phyloP scores from a whole-genome alignment of 2,888 invertebrate genomes.

The Lymantria dispar region DNA sequence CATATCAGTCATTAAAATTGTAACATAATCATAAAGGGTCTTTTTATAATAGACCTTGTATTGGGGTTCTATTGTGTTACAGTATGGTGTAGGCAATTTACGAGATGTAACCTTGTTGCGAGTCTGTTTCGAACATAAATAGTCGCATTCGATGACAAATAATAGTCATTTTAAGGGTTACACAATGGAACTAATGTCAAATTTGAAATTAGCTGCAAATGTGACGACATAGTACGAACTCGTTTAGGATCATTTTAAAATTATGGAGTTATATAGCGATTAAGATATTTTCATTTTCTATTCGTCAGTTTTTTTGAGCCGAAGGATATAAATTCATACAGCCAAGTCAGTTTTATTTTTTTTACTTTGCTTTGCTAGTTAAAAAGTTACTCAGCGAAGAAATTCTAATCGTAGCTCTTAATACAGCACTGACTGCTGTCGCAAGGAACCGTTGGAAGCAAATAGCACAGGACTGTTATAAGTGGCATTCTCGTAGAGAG shows the following conservation, averaged over 20 bases:
- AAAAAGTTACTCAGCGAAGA: too few species aligned
- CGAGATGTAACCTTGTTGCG: slow-evolving; percentile 54
- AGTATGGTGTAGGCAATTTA: slow-evolving; percentile 62
- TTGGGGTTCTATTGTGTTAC: slow-evolving; percentile 60
- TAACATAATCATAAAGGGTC: slow-evolving; percentile 72
- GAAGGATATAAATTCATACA: too few species aligned
- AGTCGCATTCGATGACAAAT: slow-evolving; percentile 69
- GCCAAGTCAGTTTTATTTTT: too few species aligned
- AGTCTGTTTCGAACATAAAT: slow-evolving; percentile 53
- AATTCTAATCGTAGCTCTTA: too few species aligned
- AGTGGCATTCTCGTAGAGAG: too few species aligned
- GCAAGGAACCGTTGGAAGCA: too few species aligned
- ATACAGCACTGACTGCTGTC: too few species aligned
- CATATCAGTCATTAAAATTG: slow-evolving; percentile 69
- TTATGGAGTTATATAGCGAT: too few species aligned
- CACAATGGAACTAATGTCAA: slow-evolving; percentile 44
- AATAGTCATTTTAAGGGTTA: slow-evolving; percentile 66
- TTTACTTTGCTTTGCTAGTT: too few species aligned
- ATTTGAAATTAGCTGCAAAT: slow-evolving; percentile 44
- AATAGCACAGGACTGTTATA: too few species aligned
- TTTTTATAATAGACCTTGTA: slow-evolving; percentile 72
- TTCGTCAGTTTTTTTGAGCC: too few species aligned
- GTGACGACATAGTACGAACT: slow-evolving; percentile 5
- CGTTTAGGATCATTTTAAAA: slow-evolving; percentile 8
- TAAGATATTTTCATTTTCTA: too few species aligned